These are phyloP conservation scores for Lerista edwardsae DNA, from an alignment of 2,797 vertebrate species.

Conservation along the genomic window DNA sequence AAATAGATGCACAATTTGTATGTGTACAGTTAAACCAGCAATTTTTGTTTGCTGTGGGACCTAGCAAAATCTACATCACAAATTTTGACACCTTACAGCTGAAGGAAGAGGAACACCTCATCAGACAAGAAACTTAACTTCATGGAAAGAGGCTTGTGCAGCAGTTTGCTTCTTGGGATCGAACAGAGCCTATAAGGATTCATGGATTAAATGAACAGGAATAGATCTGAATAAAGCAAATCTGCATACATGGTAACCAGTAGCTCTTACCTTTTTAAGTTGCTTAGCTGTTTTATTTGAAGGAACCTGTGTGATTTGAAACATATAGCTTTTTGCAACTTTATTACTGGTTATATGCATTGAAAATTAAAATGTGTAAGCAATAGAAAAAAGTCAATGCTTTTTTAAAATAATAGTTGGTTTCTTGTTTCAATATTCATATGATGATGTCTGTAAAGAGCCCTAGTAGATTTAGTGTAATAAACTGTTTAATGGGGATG, in stretches of 20 bases:
- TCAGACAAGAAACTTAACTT: conserved; percentile 83
- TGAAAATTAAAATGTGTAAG: conserved; percentile 91
- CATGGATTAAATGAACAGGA: conserved; percentile 89
- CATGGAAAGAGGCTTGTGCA: conserved; percentile 87
- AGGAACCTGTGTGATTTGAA: conserved; percentile 88
- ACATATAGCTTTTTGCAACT: conserved; percentile 86
- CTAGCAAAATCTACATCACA: conserved; percentile 99
- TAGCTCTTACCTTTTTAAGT: conserved; percentile 91
- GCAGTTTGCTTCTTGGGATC: conserved; percentile 89
- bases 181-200: conserved; percentile 86
- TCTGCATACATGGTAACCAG: conserved; percentile 92
- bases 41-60: conserved; percentile 84
- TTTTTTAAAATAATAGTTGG: conserved; percentile 96
- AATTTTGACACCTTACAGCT: conserved; percentile 99
- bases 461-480: conserved; percentile 97
- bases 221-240: conserved; percentile 90
- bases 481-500: conserved; percentile 98
- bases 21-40: conserved; percentile 82
- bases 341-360: conserved; percentile 87
- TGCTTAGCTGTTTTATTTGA: conserved; percentile 97
- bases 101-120: conserved; percentile 89
- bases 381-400: conserved; percentile 86
- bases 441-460: conserved; percentile 96
- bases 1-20: conserved; percentile 79
- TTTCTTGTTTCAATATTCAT: conserved; percentile 88